Base-by-base conservation (phyloP, 1,140 invertebrate species). In the Vollenhovia emeryi region DNA sequence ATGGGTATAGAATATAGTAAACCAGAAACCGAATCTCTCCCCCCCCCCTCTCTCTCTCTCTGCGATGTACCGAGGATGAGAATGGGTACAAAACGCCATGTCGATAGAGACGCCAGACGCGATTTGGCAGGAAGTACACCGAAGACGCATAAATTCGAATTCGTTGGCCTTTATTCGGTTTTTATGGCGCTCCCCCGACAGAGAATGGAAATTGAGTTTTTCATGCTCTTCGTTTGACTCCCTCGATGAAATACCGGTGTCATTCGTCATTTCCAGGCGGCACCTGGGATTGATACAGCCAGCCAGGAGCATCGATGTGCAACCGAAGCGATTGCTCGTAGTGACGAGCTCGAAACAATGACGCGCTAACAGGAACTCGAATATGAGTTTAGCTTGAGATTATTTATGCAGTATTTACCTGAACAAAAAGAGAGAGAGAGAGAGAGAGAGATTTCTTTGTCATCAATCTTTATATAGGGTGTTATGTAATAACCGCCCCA, bases 1-100 rank as follows among this genome's bases (percentile, higher is more conserved):
- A 73, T 55, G 79, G 40, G 85, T 11, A 13, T 18, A 13, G 9
- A 27, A 15, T 21, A 52, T 79, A 82, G 57, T 85, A 62, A 33
- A 88, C 89, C 89, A 89, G 91, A 91, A 86, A 83, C 79, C n/a
- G 76, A 69, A 59, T 76, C 68, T n/a, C 48, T n/a, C 48, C 6
- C 45, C 6, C 11, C 43, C 11, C 43, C 11, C 5, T 45, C 43
- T 45, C 43, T 45, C 43, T 45, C 69, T 78, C 87, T 64, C 48
- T 0, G 59, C 18, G 80, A 84, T 84, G 30, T 6, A 30, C 9
- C 52, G 57, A 13, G 18, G 8, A 36, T n/a, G 18, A 5, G 64
- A 78, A 50, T 18, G 18, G 13, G 52, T 36, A 68, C 43, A 74
- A 69, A 80, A 74, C 50, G 64, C 21, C 13, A 84, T 66, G 60